Percentiles rank a stretch among this genome's conserved stretches.
phyloP scores from a whole-genome alignment of 2,113 vertebrate genomes.

The Diglossa brunneiventris region DNA sequence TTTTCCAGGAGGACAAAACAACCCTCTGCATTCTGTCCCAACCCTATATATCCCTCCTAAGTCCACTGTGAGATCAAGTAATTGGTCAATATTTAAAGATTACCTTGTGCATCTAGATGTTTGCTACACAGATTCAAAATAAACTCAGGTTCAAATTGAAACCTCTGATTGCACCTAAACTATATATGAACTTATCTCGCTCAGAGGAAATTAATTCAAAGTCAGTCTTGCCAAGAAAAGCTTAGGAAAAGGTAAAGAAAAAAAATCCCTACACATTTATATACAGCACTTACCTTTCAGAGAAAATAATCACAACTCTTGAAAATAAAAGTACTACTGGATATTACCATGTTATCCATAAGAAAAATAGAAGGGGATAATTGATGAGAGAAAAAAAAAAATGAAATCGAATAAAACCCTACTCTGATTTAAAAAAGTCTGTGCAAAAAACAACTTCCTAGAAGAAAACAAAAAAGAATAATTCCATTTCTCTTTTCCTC shows the following conservation, averaged over 20 bases:
- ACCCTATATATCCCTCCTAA: not conserved
- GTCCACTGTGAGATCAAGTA: not conserved
- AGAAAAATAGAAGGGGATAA: rapidly evolving
- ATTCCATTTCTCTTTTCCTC: not conserved
- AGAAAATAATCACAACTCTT: not conserved
- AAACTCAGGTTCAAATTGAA: not conserved
- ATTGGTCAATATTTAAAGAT: not conserved
- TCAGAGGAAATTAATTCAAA: not conserved
- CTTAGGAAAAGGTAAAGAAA: not conserved
- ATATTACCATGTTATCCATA: no score
- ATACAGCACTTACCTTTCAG: not conserved
- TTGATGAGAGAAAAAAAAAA: not conserved
- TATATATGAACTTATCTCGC: rapidly evolving
- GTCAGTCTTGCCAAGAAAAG: not conserved
- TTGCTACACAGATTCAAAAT: not conserved
- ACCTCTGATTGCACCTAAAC: rapidly evolving
- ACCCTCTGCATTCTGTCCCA: not conserved
- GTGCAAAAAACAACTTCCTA: not conserved
- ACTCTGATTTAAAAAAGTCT: rapidly evolving
- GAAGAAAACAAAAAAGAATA: not conserved
- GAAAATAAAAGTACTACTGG: no score
- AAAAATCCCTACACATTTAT: no score
- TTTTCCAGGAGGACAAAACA: not conserved
- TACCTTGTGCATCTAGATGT: not conserved
- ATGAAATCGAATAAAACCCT: rapidly evolving